phyloP scores from a whole-genome alignment of 2,888 invertebrate genomes.

The Hypselothyrea guttata region DNA sequence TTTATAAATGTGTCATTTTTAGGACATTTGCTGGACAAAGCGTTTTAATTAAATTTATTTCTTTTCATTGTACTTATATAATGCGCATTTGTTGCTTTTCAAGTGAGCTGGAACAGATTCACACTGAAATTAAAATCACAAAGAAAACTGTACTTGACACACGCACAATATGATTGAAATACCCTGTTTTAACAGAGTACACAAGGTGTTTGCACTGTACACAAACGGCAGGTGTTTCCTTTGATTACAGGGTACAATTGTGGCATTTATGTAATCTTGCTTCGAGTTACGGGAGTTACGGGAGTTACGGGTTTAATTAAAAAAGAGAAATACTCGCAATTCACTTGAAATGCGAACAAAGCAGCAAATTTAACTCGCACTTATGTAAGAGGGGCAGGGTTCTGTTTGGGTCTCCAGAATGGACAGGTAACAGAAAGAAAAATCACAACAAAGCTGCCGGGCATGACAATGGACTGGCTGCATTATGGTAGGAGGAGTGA shows the following conservation, averaged over 20 bases:
- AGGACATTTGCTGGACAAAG: slow-evolving; percentile 14
- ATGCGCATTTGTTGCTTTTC: background rate
- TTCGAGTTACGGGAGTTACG: slow-evolving; percentile 22
- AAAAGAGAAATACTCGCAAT: slow-evolving; percentile 9
- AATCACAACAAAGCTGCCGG: slow-evolving; percentile 35
- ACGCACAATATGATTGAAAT: slow-evolving; percentile 15
- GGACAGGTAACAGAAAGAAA: too few relatives aligned
- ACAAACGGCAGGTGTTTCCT: background rate
- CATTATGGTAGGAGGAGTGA: background rate
- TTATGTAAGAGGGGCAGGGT: slow-evolving; percentile 22
- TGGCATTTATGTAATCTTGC: background rate
- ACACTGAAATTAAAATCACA: background rate
- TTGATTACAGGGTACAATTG: background rate
- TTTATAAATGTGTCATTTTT: too few relatives aligned
- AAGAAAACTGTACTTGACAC: slow-evolving; percentile 34
- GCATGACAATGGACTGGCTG: slow-evolving; percentile 32
- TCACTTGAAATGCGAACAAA: slow-evolving; percentile 25
- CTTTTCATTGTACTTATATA: slow-evolving; percentile 1
- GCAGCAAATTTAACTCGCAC: slow-evolving; percentile 6
- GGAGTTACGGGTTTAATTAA: slow-evolving; percentile 42
- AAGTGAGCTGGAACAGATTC: background rate
- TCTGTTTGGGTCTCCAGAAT: background rate
- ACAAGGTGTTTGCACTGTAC: background rate
- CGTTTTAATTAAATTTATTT: slow-evolving; percentile 36
- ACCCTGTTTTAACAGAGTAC: background rate